phyloP scores from a whole-genome alignment of 1,140 invertebrate genomes.

The fruit fly (Drosophila melanogaster) region DNA sequence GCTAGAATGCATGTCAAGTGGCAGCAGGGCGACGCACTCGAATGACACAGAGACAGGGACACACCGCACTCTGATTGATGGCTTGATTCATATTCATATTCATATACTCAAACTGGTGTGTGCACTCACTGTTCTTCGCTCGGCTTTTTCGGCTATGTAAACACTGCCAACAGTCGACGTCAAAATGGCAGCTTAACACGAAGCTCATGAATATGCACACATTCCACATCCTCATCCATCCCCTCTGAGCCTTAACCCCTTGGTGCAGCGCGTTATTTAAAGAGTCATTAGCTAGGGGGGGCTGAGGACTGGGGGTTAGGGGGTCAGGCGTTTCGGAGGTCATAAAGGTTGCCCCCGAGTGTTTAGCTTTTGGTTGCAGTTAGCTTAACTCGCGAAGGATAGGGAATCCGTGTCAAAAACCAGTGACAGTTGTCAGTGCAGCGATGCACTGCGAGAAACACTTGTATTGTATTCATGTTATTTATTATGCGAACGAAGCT shows the following conservation, averaged over 20 bases:
- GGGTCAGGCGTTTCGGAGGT: conserved; percentile 18
- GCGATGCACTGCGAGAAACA: conserved; percentile 13
- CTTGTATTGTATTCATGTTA: too few species aligned
- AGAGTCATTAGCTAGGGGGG: conserved; percentile 70
- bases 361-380: conserved; percentile 50
- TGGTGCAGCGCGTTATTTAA: conserved; percentile 70
- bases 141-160: conserved; percentile 50
- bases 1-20: conserved; percentile 67
- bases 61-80: conserved; percentile 61
- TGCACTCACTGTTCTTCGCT: conserved; percentile 43
- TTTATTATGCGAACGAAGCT: too few species aligned
- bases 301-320: neutral
- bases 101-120: conserved; percentile 44
- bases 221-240: neutral
- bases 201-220: conserved; percentile 81
- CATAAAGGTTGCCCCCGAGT: conserved; percentile 49
- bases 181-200: conserved; percentile 82
- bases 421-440: conserved; percentile 72
- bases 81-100: conserved; percentile 62
- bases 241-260: conserved; percentile 18
- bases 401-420: conserved; percentile 68
- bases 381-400: conserved; percentile 15
- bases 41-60: conserved; percentile 46
- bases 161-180: conserved; percentile 64
- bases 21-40: conserved; percentile 18